phyloP scores from a whole-genome alignment of 2,888 invertebrate species.

The Hypsopygia costalis region DNA sequence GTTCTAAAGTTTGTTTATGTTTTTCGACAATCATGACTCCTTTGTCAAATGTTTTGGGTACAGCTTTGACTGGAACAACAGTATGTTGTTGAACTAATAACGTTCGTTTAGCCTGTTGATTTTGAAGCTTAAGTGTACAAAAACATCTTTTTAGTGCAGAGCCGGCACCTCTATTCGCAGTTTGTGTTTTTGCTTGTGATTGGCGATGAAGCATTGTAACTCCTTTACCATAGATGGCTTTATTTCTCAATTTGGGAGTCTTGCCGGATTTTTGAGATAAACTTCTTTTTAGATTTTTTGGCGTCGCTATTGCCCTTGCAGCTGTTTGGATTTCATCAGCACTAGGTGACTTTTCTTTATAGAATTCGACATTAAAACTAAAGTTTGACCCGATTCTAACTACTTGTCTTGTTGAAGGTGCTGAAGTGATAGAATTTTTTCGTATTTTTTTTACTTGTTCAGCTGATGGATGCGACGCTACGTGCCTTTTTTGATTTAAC shows the following conservation, averaged over 20 bases:
- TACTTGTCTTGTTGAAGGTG: constrained; percentile 12
- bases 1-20: constrained; percentile 9
- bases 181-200: constrained; percentile 14
- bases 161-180: constrained; percentile 9
- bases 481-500: neutral
- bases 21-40: constrained; percentile 7
- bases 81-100: constrained; percentile 7
- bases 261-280: constrained; percentile 7
- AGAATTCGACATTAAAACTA: constrained; percentile 33
- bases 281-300: constrained; percentile 2
- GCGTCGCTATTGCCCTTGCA: constrained; percentile 3
- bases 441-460: too few species aligned
- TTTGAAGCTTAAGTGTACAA: constrained; percentile 34
- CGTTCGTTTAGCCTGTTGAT: constrained; percentile 12
- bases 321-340: constrained; percentile 13
- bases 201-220: constrained; percentile 10
- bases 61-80: constrained; percentile 5
- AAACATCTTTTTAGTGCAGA: constrained; percentile 29
- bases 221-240: neutral
- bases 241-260: neutral
- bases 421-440: neutral
- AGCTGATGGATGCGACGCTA: neutral
- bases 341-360: constrained; percentile 22
- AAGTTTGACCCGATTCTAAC: constrained; percentile 29
- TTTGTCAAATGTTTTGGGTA: constrained; percentile 1